A percentile compares a stretch with the other conserved stretches of the same genome.
phyloP scores from a whole-genome alignment of 1,140 invertebrate species.

The Augochlora pura region DNA sequence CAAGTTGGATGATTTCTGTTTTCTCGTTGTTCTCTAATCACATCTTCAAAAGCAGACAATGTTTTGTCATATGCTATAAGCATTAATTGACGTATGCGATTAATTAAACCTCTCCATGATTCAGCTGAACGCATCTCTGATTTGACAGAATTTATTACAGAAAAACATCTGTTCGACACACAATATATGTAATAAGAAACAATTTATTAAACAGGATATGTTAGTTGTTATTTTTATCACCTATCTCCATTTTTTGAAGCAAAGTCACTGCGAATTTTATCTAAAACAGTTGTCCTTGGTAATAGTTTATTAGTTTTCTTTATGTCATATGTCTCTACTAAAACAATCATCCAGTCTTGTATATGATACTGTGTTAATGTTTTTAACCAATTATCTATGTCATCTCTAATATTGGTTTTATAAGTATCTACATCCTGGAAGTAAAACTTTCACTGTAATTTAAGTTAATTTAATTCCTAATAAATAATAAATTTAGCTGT shows the following conservation, averaged over 20 bases:
- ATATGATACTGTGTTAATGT: constrained; percentile 87
- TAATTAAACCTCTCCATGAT: constrained; percentile 92
- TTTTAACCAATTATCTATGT: constrained; percentile 93
- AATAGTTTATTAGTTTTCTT: constrained; percentile 95
- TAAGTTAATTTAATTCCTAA: constrained; percentile 9
- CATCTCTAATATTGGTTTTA: constrained; percentile 91
- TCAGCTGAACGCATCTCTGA: constrained; percentile 93
- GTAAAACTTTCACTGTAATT: constrained; percentile 52
- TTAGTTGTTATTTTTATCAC: constrained; percentile 71
- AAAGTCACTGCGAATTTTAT: constrained; percentile 97
- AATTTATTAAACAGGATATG: neutral
- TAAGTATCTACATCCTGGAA: constrained; percentile 94
- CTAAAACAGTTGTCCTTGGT: constrained; percentile 94
- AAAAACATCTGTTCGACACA: constrained; percentile 87
- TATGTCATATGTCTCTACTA: constrained; percentile 95
- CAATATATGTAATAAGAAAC: constrained; percentile 4
- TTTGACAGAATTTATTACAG: constrained; percentile 94
- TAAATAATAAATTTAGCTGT: constrained; percentile 2
- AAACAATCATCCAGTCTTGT: constrained; percentile 95
- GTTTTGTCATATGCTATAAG: constrained; percentile 93
- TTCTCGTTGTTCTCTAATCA: constrained; percentile 94
- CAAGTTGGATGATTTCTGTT: constrained; percentile 93
- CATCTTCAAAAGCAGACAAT: constrained; percentile 93
- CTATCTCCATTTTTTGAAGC: constrained; percentile 92
- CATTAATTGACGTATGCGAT: constrained; percentile 90